phyloP scores from a whole-genome alignment of 2,113 vertebrate species.

The Caretta caretta region DNA sequence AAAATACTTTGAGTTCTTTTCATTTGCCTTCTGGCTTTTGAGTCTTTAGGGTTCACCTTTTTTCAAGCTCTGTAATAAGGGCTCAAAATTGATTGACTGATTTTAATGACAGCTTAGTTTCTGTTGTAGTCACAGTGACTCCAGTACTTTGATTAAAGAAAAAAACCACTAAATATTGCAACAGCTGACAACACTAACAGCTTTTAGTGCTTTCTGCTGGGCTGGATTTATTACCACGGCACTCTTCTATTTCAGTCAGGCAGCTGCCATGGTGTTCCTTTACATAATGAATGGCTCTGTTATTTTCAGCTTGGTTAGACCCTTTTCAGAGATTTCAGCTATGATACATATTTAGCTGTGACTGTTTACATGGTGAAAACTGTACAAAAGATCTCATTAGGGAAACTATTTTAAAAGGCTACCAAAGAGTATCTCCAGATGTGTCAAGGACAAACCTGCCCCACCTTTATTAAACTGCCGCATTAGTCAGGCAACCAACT shows the following conservation, averaged over 20 bases:
- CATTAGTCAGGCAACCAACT: neutral
- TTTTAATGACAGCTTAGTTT: neutral
- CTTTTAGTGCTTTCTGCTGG: neutral
- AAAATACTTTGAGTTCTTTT: neutral
- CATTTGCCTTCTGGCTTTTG: neutral
- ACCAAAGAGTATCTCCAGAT: neutral
- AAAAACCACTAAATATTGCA: neutral
- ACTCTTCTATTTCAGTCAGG: neutral
- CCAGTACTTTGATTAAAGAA: neutral
- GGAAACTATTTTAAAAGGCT: neutral
- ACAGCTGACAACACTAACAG: neutral
- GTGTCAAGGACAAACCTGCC: neutral
- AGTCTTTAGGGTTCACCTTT: neutral
- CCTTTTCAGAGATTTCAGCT: neutral
- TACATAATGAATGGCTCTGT: neutral
- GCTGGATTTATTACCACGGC: neutral
- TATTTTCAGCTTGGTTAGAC: neutral
- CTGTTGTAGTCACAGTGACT: neutral
- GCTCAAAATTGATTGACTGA: neutral
- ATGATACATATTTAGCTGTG: neutral
- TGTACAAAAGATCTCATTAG: neutral
- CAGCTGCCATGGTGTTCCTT: neutral
- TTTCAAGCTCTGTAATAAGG: neutral
- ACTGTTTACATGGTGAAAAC: neutral
- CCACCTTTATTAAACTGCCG: neutral